Percentiles rank a stretch among this genome's conserved stretches.
phyloP scores from a whole-genome alignment of 2,888 invertebrate genomes.

The Tuta absoluta region DNA sequence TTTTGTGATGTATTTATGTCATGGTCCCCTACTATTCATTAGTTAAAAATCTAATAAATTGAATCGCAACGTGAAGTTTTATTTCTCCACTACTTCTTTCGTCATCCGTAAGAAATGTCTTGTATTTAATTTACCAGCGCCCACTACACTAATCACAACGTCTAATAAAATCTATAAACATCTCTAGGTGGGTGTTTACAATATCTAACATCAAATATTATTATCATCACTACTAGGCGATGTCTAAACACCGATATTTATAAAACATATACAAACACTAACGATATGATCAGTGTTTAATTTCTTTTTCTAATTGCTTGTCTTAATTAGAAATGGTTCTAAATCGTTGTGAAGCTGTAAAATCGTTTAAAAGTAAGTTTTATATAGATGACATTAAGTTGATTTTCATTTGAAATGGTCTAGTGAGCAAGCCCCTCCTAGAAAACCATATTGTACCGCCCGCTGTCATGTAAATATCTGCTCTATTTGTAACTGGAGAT shows the following conservation, averaged over 20 bases:
- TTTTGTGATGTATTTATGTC: too few relatives aligned
- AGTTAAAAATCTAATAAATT: too few relatives aligned
- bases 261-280: conserved; percentile 40
- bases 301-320: conserved; percentile 29
- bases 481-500: conserved; percentile 26
- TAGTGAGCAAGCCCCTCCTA: conserved; percentile 30
- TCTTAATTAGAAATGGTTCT: conserved; percentile 19
- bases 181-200: conserved; percentile 28
- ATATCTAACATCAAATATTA: conserved; percentile 37
- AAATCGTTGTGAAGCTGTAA: neutral
- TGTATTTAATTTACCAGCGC: conserved; percentile 11
- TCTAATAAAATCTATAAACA: conserved; percentile 26
- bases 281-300: conserved; percentile 37
- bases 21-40: too few relatives aligned
- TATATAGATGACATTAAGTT: conserved; percentile 1
- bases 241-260: conserved; percentile 37
- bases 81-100: neutral
- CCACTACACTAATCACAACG: conserved; percentile 1
- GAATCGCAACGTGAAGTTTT: too few relatives aligned
- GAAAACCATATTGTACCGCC: conserved; percentile 38
- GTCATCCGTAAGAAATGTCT: neutral
- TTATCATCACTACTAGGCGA: conserved; percentile 37
- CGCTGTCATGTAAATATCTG: conserved; percentile 27
- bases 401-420: conserved; percentile 10
- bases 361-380: conserved; percentile 4